Evolutionary conservation across 1,140 invertebrate genomes (phyloP), one percentile per base, ranked within the genome.

Genomic region (Hypothenemus hampei): DNA sequence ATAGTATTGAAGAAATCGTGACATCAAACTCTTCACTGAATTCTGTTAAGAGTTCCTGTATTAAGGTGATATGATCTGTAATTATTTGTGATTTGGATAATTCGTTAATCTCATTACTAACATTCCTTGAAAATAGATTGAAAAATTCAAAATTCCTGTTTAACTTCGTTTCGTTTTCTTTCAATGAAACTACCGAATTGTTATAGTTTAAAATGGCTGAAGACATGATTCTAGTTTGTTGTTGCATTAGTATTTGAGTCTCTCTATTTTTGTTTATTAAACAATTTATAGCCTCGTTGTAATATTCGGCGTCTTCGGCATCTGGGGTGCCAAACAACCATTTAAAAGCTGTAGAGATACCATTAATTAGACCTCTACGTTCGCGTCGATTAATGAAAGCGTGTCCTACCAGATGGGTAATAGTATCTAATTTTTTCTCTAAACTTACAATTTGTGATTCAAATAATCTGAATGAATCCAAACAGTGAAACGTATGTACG

Each of bases 161-260:
- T 41, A 41, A 21, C 5, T 20, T 41, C 13, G 19, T 8, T 22
- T 41, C 39, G 13, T 41, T 41, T 21, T 6, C 8, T 18, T 18
- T 41, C 11, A 41, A 21, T 6, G 20, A 7, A 10, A 10, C 8
- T 7, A 21, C 4, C 8, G 39, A 41, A 20, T 18, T 21, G 11
- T 41, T 41, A 41, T 41, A 41, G 15, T 41, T 41, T 18, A 11
- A 8, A 7, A 41, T 41, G 19, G 18, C 39, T 6, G 16, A 19
- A 18, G 50, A 54, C 13, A 58, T 54, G 5, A 58, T 24, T 10
- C 24, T n/a, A 13, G 48, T 39, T 56, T 59, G 60, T 60, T 61
- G 47, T 18, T 60, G 59, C 46, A 60, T 48, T 24, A 61, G n/a
- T 10, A 48, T 29, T 39, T 61, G 43, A 5, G 55, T 48, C 15